phyloP scores from a whole-genome alignment of 1,140 invertebrate genomes.

The Drosophila tani region DNA sequence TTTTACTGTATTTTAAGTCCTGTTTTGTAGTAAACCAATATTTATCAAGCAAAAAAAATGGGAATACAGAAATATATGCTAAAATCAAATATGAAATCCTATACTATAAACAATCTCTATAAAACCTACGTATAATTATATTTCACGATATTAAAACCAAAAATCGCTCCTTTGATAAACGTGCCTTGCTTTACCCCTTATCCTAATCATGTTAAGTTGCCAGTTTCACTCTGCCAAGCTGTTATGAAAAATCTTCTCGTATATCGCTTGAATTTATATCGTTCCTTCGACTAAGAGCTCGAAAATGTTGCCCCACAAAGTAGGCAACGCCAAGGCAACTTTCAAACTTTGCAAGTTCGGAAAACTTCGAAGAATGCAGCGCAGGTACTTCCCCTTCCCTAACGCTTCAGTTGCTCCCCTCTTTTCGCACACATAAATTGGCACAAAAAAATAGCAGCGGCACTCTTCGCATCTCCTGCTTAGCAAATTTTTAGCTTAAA shows the following conservation, averaged over 20 bases:
- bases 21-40: too few relatives aligned
- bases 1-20: too few relatives aligned
- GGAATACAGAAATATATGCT: too few relatives aligned
- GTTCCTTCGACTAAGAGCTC: conserved; percentile 1
- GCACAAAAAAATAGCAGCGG: conserved; percentile 26
- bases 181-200: too few relatives aligned
- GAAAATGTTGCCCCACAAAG: conserved; percentile 16
- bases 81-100: too few relatives aligned
- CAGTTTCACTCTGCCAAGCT: background rate
- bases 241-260: background rate
- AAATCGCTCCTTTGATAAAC: background rate
- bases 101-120: too few relatives aligned
- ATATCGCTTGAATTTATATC: background rate
- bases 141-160: background rate
- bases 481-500: conserved; percentile 65
- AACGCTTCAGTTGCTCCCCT: conserved; percentile 7
- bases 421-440: conserved; percentile 44
- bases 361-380: conserved; percentile 41
- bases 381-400: conserved; percentile 5
- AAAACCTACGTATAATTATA: too few relatives aligned
- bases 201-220: background rate
- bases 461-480: conserved; percentile 12
- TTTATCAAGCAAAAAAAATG: too few relatives aligned
- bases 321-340: conserved; percentile 27
- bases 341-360: conserved; percentile 35